phyloP scores from a whole-genome alignment of 1,140 invertebrate species.

The Cylas formicarius region DNA sequence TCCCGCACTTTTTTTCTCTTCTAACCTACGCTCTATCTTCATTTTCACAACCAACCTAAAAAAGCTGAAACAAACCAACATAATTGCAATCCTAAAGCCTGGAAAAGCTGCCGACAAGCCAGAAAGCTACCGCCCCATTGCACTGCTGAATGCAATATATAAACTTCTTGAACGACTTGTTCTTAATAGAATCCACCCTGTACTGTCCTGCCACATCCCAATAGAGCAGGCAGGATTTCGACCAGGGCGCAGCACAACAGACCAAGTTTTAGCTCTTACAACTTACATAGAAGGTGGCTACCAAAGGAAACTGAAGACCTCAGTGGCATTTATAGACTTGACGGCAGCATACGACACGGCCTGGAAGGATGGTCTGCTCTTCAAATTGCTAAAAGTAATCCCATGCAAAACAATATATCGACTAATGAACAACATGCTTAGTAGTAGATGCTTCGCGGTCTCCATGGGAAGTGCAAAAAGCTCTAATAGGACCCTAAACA shows the following conservation, averaged over 20 bases:
- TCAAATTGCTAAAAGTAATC: slow-evolving; percentile 14
- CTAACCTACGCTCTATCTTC: too few relatives aligned
- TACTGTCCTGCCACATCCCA: background rate
- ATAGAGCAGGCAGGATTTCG: slow-evolving; percentile 16
- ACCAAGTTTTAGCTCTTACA: slow-evolving; percentile 11
- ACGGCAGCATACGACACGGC: slow-evolving; percentile 21
- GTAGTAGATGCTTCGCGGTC: too few relatives aligned
- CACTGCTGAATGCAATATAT: slow-evolving; percentile 9
- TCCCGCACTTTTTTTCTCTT: too few relatives aligned
- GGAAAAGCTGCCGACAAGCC: background rate
- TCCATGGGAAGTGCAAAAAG: too few relatives aligned
- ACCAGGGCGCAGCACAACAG: slow-evolving; percentile 7
- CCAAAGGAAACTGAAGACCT: slow-evolving; percentile 6
- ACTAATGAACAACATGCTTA: slow-evolving; percentile 13
- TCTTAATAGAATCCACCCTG: slow-evolving; percentile 5
- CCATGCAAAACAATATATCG: slow-evolving; percentile 13
- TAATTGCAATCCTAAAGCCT: too few relatives aligned
- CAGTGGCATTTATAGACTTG: too few relatives aligned
- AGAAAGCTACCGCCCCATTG: slow-evolving; percentile 8
- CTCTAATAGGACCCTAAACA: too few relatives aligned
- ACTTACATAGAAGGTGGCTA: slow-evolving; percentile 8
- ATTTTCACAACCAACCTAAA: too few relatives aligned
- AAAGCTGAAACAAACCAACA: too few relatives aligned
- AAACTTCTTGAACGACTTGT: slow-evolving; percentile 10
- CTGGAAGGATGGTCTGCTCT: slow-evolving; percentile 16